Evolutionary conservation across 2,797 vertebrate species (phyloP).

Genomic region (Chaenodraco wilsoni): DNA sequence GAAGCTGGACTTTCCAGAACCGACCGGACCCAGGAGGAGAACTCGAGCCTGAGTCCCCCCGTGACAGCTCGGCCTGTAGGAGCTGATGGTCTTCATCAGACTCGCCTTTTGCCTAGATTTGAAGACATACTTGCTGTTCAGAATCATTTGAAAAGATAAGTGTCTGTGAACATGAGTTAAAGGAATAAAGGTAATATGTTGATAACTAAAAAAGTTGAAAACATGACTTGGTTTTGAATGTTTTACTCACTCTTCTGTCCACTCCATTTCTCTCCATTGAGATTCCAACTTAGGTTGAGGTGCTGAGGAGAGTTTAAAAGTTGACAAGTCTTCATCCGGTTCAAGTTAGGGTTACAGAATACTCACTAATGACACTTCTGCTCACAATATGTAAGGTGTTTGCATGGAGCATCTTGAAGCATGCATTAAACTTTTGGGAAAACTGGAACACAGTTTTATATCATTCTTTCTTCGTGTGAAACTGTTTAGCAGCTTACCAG

Average conservation of each 20-base stretch:
- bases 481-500: slow-evolving; percentile 10
- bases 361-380: neutral
- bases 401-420: neutral
- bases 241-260: slow-evolving; percentile 76
- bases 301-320: neutral
- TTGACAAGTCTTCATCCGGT: no score
- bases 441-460: neutral
- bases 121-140: neutral
- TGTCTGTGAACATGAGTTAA: neutral
- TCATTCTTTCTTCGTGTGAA: neutral
- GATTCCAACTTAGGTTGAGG: neutral
- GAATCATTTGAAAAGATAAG: neutral
- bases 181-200: neutral
- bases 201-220: neutral
- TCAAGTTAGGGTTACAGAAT: no score
- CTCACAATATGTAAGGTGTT: neutral
- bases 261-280: slow-evolving; percentile 69
- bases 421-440: neutral
- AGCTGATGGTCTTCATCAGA: slow-evolving; percentile 68
- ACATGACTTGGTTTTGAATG: neutral
- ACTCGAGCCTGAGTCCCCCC: slow-evolving; percentile 65
- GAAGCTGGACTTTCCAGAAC: slow-evolving; percentile 84
- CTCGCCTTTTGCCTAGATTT: slow-evolving; percentile 52
- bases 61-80: slow-evolving; percentile 59
- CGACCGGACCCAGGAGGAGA: slow-evolving; percentile 78